A percentile compares a stretch with the other conserved stretches of the same genome.
Conservation (phyloP, 1,140 invertebrate genomes). For the Berghia stephanieae region DNA sequence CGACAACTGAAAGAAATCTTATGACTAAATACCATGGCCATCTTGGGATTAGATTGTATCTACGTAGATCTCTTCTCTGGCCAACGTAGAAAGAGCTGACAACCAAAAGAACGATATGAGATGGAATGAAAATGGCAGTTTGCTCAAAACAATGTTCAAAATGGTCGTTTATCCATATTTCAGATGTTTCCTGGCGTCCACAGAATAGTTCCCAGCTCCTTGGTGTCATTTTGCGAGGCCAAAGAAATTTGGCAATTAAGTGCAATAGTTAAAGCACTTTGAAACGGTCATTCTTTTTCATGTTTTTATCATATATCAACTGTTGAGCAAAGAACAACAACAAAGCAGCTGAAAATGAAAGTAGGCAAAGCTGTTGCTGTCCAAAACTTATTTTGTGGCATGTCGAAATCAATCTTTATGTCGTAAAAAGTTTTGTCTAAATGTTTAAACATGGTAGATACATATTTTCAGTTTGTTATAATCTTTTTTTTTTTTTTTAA, state of each 20-base stretch:
- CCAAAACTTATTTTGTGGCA: background rate
- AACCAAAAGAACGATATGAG: constrained; percentile 73
- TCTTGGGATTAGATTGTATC: constrained; percentile 70
- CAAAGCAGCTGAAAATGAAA: background rate
- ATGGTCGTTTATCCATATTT: constrained; percentile 68
- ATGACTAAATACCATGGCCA: constrained; percentile 49
- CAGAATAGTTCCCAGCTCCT: constrained; percentile 58
- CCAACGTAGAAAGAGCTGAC: constrained; percentile 80
- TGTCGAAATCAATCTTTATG: too few species aligned
- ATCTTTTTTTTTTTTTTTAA: too few species aligned
- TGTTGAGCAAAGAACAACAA: background rate
- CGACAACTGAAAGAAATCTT: constrained; percentile 38
- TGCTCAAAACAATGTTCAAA: constrained; percentile 84
- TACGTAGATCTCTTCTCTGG: constrained; percentile 72
- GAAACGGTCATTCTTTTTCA: background rate
- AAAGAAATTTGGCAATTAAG: background rate
- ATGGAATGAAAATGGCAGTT: constrained; percentile 74
- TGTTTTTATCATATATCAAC: background rate
- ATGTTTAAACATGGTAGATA: too few species aligned
- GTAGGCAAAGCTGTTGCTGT: background rate
- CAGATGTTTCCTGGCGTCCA: constrained; percentile 56
- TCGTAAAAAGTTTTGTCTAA: too few species aligned
- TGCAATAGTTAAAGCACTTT: background rate
- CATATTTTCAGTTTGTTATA: too few species aligned
- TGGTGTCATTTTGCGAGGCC: constrained; percentile 3